Evolutionary conservation across 2,113 vertebrate species (phyloP).

Genomic region (Piaya cayana): DNA sequence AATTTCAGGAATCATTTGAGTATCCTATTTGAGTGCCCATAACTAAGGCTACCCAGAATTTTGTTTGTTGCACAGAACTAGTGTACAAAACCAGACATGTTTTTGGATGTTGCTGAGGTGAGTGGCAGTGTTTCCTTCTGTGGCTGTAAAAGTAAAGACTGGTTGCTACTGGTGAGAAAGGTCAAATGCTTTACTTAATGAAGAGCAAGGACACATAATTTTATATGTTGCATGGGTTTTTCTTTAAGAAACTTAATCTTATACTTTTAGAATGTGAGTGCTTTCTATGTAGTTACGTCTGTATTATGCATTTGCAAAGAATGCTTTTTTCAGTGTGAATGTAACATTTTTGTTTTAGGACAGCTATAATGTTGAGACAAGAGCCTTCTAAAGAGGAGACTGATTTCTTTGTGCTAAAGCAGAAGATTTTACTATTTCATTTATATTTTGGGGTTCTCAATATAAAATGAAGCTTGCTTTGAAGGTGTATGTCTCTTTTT

Average conservation of each 20-base stretch:
- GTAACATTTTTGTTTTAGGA: background rate
- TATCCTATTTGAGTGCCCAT: background rate
- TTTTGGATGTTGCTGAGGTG: background rate
- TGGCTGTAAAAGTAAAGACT: background rate
- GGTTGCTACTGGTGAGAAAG: background rate
- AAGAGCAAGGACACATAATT: background rate
- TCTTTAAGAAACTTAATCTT: background rate
- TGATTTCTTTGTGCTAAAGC: background rate
- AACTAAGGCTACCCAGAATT: background rate
- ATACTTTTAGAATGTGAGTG: background rate
- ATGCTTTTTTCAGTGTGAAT: background rate
- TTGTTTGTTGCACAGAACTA: background rate
- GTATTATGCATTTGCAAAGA: background rate
- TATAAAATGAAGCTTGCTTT: background rate
- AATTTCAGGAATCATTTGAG: background rate
- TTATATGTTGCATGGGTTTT: background rate
- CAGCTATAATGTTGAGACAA: background rate
- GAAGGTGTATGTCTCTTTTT: background rate
- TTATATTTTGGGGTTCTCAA: background rate
- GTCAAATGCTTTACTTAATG: background rate
- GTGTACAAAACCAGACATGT: background rate
- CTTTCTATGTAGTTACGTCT: background rate
- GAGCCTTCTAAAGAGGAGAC: background rate
- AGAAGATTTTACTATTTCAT: background rate
- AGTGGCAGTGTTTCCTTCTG: background rate